These are phyloP conservation scores for Sanderia malayensis DNA, from an alignment of 30 jellyfish, hydroid and myxozoan species.

Conservation along the genomic window DNA sequence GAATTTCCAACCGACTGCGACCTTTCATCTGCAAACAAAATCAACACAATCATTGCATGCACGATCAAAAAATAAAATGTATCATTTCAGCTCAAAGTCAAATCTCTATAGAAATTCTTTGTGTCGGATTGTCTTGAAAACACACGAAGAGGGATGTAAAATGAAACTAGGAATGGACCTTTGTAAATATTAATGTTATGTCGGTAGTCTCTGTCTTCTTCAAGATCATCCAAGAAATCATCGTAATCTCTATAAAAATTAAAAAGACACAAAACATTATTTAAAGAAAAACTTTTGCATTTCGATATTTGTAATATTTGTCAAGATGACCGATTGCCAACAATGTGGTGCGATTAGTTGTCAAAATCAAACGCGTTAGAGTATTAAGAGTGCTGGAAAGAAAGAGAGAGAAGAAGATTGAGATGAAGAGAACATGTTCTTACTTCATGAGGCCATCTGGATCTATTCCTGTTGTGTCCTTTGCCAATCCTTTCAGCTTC, in stretches of 20 bases:
- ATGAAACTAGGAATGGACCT: conserved; percentile 49
- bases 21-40: conserved; percentile 10
- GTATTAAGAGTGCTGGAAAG: too few species aligned
- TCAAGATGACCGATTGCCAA: too few species aligned
- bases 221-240: conserved; percentile 93
- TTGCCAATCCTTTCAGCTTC: conserved; percentile 81
- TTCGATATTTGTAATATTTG: too few species aligned
- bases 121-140: neutral
- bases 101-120: neutral
- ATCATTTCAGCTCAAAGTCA: too few species aligned
- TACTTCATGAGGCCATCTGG: conserved; percentile 58
- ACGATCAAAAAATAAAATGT: neutral
- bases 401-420: neutral
- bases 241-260: conserved; percentile 79
- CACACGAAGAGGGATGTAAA: neutral
- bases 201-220: conserved; percentile 93
- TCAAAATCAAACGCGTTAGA: too few species aligned
- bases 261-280: conserved; percentile 15
- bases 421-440: neutral
- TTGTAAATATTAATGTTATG: conserved; percentile 78
- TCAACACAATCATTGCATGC: neutral
- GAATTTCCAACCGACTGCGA: conserved; percentile 43
- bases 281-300: too few species aligned
- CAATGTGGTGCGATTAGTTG: too few species aligned
- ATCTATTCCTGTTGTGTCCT: conserved; percentile 63